Percentiles rank a stretch among this genome's conserved stretches.
Conservation (phyloP, 2,113 vertebrate species). For the Salvelinus namaycush region DNA sequence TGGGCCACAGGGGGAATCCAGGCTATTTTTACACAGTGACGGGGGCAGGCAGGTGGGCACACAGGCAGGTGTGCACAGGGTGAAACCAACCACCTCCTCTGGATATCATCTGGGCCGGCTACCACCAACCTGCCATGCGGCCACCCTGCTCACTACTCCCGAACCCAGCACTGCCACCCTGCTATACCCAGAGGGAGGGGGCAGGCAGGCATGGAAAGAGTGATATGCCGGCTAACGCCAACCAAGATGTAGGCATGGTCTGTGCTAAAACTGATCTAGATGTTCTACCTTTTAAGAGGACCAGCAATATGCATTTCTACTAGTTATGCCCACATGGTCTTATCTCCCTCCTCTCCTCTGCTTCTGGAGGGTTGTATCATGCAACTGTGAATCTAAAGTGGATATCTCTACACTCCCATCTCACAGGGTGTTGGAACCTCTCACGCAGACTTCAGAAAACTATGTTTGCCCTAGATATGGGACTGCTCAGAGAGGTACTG, state of each 20-base stretch:
- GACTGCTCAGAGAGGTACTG: slow-evolving; percentile 50
- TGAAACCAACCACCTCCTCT: slow-evolving; percentile 51
- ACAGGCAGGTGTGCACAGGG: slow-evolving; percentile 68
- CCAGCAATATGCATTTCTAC: not conserved
- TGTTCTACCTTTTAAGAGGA: not conserved
- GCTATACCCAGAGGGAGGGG: not conserved
- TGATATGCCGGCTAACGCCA: not conserved
- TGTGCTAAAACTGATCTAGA: not conserved
- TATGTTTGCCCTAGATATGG: slow-evolving; percentile 59
- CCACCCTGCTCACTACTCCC: slow-evolving; percentile 2
- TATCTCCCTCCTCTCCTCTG: not conserved
- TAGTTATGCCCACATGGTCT: not conserved
- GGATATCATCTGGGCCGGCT: slow-evolving; percentile 63
- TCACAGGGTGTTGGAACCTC: slow-evolving; percentile 55
- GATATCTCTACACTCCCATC: slow-evolving; percentile 58
- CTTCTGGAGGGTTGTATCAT: not conserved
- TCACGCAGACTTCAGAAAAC: slow-evolving; percentile 47
- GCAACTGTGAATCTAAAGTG: not conserved
- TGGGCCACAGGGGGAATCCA: slow-evolving; percentile 52
- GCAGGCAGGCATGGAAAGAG: no score
- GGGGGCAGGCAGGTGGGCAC: slow-evolving; percentile 34
- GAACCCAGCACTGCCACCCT: slow-evolving; percentile 24
- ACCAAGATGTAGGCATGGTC: not conserved
- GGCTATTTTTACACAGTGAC: slow-evolving; percentile 61
- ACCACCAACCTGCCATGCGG: slow-evolving; percentile 28